These are phyloP conservation scores for Lasiurus cinereus DNA, from an alignment of 2,113 vertebrate genomes.

Conservation along the genomic window DNA sequence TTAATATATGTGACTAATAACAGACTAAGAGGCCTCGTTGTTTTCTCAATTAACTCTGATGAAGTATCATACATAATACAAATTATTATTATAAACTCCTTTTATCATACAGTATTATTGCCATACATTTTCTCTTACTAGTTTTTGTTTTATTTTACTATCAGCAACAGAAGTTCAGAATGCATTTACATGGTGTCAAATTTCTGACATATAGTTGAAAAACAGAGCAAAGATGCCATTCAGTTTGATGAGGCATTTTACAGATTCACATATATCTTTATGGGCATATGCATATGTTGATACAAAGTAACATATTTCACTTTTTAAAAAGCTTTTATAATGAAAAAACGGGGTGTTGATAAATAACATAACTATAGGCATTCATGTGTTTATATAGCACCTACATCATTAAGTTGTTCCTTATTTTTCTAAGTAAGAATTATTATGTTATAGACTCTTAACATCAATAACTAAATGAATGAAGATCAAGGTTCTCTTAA, in stretches of 20 bases:
- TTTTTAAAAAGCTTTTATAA: constrained; percentile 64
- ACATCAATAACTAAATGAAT: constrained; percentile 50
- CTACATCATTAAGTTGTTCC: constrained; percentile 55
- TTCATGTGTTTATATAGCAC: constrained; percentile 39
- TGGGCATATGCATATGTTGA: constrained; percentile 15
- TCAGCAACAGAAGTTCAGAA: constrained; percentile 62
- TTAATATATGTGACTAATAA: constrained; percentile 52
- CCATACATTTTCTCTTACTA: constrained; percentile 27
- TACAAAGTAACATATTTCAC: constrained; percentile 45
- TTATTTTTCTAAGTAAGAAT: constrained; percentile 61
- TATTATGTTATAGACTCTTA: constrained; percentile 17
- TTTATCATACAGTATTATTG: constrained; percentile 50
- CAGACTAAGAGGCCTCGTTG: constrained; percentile 29
- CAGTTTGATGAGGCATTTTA: constrained; percentile 53
- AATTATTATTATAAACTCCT: constrained; percentile 62
- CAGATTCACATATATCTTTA: constrained; percentile 47
- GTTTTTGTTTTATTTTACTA: neutral
- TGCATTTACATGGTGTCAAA: constrained; percentile 46
- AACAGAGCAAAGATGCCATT: constrained; percentile 47
- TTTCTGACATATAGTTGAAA: constrained; percentile 47
- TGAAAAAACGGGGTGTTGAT: constrained; percentile 29
- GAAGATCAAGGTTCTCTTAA: constrained; percentile 35
- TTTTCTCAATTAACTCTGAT: constrained; percentile 64
- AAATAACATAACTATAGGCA: constrained; percentile 13
- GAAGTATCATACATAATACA: constrained; percentile 52